Conservation (phyloP, 2,888 invertebrate species). For the Idaea dimidiata region DNA sequence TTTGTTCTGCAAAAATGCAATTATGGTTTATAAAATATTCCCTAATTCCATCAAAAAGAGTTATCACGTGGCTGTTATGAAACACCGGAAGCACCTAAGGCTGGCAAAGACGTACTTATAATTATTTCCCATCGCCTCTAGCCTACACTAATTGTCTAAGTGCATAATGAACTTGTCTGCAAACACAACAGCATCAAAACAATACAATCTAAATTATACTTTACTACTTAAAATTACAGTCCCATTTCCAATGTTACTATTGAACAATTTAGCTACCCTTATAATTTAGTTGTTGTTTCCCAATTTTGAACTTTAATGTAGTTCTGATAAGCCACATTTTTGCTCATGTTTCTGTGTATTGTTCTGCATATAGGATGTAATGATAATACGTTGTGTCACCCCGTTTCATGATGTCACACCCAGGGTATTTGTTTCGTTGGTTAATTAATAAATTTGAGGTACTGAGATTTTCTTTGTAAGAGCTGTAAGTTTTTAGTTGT, state of each 20-base stretch:
- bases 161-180: conserved; percentile 76
- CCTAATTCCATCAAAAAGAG: conserved; percentile 21
- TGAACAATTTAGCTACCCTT: background rate
- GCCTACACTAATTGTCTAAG: conserved; percentile 79
- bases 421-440: conserved; percentile 50
- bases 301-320: conserved; percentile 9
- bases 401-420: conserved; percentile 47
- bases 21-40: conserved; percentile 31
- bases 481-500: conserved; percentile 20
- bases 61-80: conserved; percentile 42
- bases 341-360: conserved; percentile 15
- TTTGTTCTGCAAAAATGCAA: conserved; percentile 23
- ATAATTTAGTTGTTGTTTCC: background rate
- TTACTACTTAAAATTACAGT: conserved; percentile 29
- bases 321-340: conserved; percentile 28
- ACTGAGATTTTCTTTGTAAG: conserved; percentile 38
- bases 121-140: conserved; percentile 49
- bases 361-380: conserved; percentile 42
- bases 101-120: conserved; percentile 46
- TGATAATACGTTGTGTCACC: conserved; percentile 57
- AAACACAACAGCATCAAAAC: conserved; percentile 2
- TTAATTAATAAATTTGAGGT: conserved; percentile 68
- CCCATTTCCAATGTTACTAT: conserved; percentile 32
- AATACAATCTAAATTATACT: conserved; percentile 16
- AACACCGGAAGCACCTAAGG: conserved; percentile 65